Evolutionary conservation across 2,113 vertebrate genomes (phyloP), one percentile per base, ranked within the genome.

Genomic region (Pseudolaguvia tuberculata): DNA sequence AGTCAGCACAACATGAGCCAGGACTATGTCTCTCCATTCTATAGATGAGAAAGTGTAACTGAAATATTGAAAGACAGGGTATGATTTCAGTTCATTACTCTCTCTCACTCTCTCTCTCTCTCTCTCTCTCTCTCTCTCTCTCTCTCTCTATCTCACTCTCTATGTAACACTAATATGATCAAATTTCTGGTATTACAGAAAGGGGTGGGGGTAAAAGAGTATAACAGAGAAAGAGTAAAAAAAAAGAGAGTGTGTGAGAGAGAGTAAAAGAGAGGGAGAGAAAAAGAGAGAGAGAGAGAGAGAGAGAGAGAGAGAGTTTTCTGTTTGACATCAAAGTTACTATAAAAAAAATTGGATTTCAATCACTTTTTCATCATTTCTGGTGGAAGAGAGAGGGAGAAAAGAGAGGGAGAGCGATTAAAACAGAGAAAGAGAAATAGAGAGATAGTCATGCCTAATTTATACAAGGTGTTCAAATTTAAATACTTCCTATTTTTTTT

Each of bases 1-100:
- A 72, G 42, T 42, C 56, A 62, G 27, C 27, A 39, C 13, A 61
- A 62, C 71, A 62, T 25, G 58, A 73, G n/a, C 57, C 72, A 73
- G 14, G 20, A 53, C 20, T 51, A 72, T 59, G 27, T 6, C 57
- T 35, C 25, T 59, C 31, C 45, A 21, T 58, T 61, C 47, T 15
- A 20, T 45, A 25, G 35, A 45, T 21, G 15, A 15, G 27, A 61
- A 8, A 31, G 58, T 18, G 17, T 42, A 1, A 42, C 7, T 42
- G 5, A 42, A 42, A 42, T 42, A 50, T 50, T 50, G 48, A 50
- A 8, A 15, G 48, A 35, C 31, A 35, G 6, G 31, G 3, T 35
- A 6, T n/a, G n/a, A n/a, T n/a, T n/a, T n/a, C n/a, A n/a, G n/a
- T n/a, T n/a, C n/a, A n/a, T n/a, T n/a, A n/a, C n/a, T n/a, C n/a